Evolutionary conservation across 2,113 vertebrate species (phyloP).

Genomic region (Eurypyga helias): DNA sequence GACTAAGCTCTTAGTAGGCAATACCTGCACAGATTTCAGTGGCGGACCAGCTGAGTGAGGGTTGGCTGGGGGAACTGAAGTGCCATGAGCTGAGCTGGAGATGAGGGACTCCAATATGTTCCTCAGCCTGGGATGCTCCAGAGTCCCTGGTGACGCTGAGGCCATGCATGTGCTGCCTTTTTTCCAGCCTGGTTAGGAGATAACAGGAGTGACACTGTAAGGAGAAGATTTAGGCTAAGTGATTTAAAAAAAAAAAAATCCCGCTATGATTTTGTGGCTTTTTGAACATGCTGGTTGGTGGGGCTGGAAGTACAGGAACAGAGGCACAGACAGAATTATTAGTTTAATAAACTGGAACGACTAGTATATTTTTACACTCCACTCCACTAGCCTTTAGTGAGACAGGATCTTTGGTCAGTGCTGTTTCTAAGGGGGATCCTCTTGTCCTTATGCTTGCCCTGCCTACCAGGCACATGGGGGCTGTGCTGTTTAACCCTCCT

Average conservation of each 20-base stretch:
- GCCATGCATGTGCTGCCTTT: neutral
- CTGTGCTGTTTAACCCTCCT: neutral
- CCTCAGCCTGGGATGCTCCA: neutral
- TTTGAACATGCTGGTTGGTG: neutral
- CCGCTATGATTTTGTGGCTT: neutral
- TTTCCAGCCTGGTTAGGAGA: fast-evolving
- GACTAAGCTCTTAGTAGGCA: neutral
- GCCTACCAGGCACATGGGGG: neutral
- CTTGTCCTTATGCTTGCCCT: neutral
- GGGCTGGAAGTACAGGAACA: neutral
- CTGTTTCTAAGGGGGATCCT: neutral
- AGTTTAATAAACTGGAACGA: neutral
- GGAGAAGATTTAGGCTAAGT: neutral
- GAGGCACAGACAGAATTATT: neutral
- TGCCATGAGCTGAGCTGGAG: neutral
- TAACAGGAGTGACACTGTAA: neutral
- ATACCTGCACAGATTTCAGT: neutral
- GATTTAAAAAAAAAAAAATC: neutral
- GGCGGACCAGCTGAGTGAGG: neutral
- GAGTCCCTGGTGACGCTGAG: fast-evolving
- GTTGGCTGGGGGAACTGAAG: neutral
- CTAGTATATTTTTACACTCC: neutral
- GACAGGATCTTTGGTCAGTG: neutral
- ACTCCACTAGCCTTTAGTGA: neutral
- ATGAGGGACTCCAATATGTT: neutral